phyloP scores from a whole-genome alignment of 2,113 vertebrate species.

The Chaetodon trifascialis region DNA sequence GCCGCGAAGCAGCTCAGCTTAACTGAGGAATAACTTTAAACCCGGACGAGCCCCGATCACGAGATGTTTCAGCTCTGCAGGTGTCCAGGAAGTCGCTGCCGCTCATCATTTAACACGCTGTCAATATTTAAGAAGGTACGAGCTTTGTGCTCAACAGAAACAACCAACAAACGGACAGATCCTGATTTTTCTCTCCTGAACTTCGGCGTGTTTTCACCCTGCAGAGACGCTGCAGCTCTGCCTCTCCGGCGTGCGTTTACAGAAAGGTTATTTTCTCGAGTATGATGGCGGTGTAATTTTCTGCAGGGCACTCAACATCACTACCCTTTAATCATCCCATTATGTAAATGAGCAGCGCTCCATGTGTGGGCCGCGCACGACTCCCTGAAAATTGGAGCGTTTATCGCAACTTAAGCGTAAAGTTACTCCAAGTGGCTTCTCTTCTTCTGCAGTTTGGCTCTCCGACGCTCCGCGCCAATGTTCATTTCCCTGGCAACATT shows the following conservation, averaged over 20 bases:
- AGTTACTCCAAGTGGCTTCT: neutral
- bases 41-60: too few relatives aligned
- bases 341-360: slow-evolving; percentile 45
- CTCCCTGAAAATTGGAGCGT: slow-evolving; percentile 11
- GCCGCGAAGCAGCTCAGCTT: too few relatives aligned
- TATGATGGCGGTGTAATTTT: slow-evolving; percentile 16
- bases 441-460: slow-evolving; percentile 10
- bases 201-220: neutral
- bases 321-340: slow-evolving; percentile 51
- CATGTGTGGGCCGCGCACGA: slow-evolving; percentile 36
- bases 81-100: too few relatives aligned
- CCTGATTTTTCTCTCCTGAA: neutral
- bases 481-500: slow-evolving; percentile 58
- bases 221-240: neutral
- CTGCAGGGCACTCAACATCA: slow-evolving; percentile 4
- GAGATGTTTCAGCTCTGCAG: too few relatives aligned
- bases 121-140: too few relatives aligned
- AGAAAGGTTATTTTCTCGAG: slow-evolving; percentile 26
- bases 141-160: too few relatives aligned
- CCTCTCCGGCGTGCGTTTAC: slow-evolving; percentile 2
- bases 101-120: too few relatives aligned
- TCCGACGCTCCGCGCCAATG: neutral
- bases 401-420: slow-evolving; percentile 28
- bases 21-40: too few relatives aligned
- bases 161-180: too few relatives aligned